Percentiles rank a stretch among this genome's conserved stretches.
phyloP scores from a whole-genome alignment of 2,797 vertebrate species.

The Centropyge bicolor region DNA sequence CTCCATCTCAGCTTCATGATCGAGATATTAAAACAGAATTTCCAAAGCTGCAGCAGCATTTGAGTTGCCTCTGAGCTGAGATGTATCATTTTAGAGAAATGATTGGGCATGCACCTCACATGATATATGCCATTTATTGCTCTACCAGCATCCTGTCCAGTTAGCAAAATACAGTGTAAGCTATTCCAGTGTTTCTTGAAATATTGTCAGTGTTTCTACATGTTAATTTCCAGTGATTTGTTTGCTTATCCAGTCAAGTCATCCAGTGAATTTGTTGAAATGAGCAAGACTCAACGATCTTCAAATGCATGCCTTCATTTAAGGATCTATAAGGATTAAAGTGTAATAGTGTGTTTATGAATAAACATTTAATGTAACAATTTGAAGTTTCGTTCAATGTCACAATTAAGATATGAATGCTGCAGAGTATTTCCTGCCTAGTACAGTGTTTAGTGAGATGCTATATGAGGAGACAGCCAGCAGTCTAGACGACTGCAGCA shows the following conservation, averaged over 20 bases:
- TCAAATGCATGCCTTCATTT: constrained; percentile 16
- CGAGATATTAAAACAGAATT: constrained; percentile 38
- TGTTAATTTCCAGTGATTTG: constrained; percentile 75
- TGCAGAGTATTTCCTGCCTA: constrained; percentile 29
- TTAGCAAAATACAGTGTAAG: constrained; percentile 73
- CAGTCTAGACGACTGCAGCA: constrained; percentile 53
- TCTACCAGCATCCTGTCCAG: constrained; percentile 67
- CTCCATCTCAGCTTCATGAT: constrained; percentile 40
- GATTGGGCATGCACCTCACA: constrained; percentile 64
- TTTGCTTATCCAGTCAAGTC: constrained; percentile 66
- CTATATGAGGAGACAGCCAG: constrained; percentile 41
- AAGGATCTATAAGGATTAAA: not conserved
- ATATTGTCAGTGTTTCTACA: constrained; percentile 76
- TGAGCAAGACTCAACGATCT: not conserved
- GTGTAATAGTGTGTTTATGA: not conserved
- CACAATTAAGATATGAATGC: constrained; percentile 35
- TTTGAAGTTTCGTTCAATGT: constrained; percentile 45
- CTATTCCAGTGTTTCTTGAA: constrained; percentile 78
- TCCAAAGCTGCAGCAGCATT: constrained; percentile 17
- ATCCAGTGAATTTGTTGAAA: constrained; percentile 63
- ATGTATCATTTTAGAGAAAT: constrained; percentile 57
- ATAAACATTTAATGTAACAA: constrained; percentile 20
- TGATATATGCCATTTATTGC: constrained; percentile 53
- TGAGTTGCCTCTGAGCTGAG: constrained; percentile 41
- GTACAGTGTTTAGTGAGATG: constrained; percentile 54